Base-by-base conservation (phyloP, 1,140 invertebrate species). In the Euwallacea similis region DNA sequence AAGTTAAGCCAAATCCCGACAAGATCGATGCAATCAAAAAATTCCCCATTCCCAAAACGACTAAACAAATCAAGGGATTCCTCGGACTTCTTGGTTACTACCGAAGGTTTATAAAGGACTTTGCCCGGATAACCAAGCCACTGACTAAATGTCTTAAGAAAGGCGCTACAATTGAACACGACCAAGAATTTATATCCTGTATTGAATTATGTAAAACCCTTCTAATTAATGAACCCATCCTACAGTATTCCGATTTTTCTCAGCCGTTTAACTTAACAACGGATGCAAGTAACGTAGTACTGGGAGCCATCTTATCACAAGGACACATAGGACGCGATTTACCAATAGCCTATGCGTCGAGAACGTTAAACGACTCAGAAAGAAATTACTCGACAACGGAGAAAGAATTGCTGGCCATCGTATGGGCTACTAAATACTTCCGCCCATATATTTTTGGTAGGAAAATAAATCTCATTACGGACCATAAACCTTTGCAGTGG, bases 241-340 rank as follows among this genome's bases (percentile, higher is more conserved):
- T 81, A 42, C 53, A 74, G 62, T 75, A 76, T 47, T 77, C 78
- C 7, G 75, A 80, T 75, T 76, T 79, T 63, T 62, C 44, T 7
- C 66, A 77, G 72, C 69, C 72, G 9, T 81, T 81, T 66, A 74
- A 76, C 7, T 66, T 82, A 16, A 77, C 76, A 33, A 77, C 73
- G 0, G 80, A 81, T 61, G 79, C 77, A 47, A 47, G 46, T n/a
- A 47, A 47, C 46, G 46, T 47, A 47, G 46, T n/a, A 7, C 46
- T 47, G 7, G 46, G 46, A 47, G 46, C 46, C 7, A 47, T 47
- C 7, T 55, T 82, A 13, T 77, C 69, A 0, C 66, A 69, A 50
- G 66, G 58, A 11, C 65, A 15, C 54, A 70, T 66, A 8, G 46
- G 42, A 33, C 7, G 54, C 9, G 71, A 42, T 33, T 69, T 63